phyloP scores from a whole-genome alignment of 2,888 invertebrate species.

The Galerucella calmariensis region DNA sequence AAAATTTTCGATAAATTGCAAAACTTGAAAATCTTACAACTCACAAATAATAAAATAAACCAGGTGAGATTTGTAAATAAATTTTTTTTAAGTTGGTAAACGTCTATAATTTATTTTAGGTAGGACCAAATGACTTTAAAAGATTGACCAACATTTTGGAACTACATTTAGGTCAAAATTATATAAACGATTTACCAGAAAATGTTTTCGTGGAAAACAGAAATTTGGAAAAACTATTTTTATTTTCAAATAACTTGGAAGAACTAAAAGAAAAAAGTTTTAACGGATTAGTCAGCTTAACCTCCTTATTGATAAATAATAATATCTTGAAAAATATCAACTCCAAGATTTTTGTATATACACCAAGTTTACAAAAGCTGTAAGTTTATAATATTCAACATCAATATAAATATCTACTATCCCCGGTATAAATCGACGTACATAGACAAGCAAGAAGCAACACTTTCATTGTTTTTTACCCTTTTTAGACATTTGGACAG shows the following conservation, averaged over 20 bases:
- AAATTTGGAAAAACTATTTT: conserved; percentile 73
- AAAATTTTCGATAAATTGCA: conserved; percentile 67
- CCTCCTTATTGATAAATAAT: conserved; percentile 76
- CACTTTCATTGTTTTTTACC: conserved; percentile 6
- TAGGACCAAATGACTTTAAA: conserved; percentile 69
- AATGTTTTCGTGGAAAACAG: conserved; percentile 70
- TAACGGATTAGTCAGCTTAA: conserved; percentile 73
- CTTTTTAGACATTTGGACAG: conserved; percentile 77
- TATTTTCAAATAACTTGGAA: conserved; percentile 77
- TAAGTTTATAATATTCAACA: conserved; percentile 62
- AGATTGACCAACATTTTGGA: conserved; percentile 70
- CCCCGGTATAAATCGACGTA: too few species aligned
- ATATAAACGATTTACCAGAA: conserved; percentile 69
- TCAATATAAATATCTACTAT: too few species aligned
- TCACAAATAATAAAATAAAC: conserved; percentile 69
- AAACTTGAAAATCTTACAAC: conserved; percentile 68
- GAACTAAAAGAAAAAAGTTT: conserved; percentile 72
- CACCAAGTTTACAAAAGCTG: conserved; percentile 77
- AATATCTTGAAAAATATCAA: conserved; percentile 76
- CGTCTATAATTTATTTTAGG: conserved; percentile 60
- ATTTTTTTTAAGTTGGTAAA: background rate
- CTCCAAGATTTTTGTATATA: conserved; percentile 71
- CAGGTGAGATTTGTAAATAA: conserved; percentile 54
- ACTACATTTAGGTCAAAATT: conserved; percentile 77
- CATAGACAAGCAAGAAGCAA: too few species aligned